Conservation (phyloP, 2,113 vertebrate genomes). For the Pedionomus torquatus region DNA sequence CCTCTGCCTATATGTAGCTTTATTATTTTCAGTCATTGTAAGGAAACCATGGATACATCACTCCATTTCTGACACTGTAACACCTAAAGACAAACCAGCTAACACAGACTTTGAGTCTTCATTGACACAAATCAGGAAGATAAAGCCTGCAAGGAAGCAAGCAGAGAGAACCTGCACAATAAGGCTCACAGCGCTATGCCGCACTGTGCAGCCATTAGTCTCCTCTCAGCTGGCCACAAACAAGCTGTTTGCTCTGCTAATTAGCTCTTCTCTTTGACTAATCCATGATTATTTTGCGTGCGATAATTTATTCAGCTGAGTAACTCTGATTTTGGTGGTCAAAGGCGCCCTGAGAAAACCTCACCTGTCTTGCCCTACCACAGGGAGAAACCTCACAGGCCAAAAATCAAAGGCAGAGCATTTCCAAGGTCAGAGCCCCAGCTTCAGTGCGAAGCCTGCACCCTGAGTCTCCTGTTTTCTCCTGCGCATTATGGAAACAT, state of each 20-base stretch:
- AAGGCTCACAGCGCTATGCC: accelerated
- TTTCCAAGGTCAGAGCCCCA: not conserved
- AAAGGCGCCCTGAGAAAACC: not conserved
- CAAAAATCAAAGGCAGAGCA: not conserved
- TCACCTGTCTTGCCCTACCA: not conserved
- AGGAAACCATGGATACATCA: not conserved
- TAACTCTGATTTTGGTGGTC: not conserved
- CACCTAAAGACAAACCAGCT: not conserved
- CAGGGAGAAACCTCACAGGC: not conserved
- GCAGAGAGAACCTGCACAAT: accelerated
- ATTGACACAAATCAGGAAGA: not conserved
- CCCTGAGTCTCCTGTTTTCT: too few species aligned
- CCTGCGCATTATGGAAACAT: accelerated
- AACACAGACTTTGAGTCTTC: not conserved
- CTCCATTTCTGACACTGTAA: not conserved
- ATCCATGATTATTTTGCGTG: not conserved
- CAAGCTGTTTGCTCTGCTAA: not conserved
- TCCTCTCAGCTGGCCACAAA: not conserved
- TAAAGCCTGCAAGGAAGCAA: not conserved
- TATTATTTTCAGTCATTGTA: not conserved
- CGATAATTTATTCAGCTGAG: not conserved
- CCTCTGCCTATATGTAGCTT: not conserved
- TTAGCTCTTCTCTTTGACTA: not conserved
- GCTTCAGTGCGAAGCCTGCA: too few species aligned
- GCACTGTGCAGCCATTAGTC: not conserved